These are phyloP conservation scores for Sterna hirundo DNA, from an alignment of 2,113 vertebrate genomes.

Conservation along the genomic window DNA sequence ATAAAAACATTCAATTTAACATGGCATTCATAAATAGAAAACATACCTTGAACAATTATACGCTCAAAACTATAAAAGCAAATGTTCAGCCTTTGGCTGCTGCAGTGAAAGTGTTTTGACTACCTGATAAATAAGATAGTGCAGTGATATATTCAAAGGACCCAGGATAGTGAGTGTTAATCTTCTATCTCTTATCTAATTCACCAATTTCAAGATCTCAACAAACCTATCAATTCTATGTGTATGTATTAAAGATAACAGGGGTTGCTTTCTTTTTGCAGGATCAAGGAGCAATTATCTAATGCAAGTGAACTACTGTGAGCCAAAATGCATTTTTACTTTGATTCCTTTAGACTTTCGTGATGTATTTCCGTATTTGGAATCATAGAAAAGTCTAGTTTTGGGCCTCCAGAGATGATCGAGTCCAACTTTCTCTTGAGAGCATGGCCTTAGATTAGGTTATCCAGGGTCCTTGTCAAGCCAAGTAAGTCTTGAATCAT, in stretches of 20 bases:
- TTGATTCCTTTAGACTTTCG: neutral
- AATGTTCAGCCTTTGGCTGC: neutral
- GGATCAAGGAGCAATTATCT: constrained; percentile 23
- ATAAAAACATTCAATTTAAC: neutral
- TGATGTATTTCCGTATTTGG: neutral
- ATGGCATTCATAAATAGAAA: neutral
- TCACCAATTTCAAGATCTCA: neutral
- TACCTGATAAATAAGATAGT: neutral
- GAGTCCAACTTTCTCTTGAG: neutral
- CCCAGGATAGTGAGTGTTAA: neutral
- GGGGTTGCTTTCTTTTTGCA: neutral
- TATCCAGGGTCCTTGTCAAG: neutral
- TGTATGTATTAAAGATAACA: neutral
- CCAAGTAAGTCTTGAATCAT: neutral
- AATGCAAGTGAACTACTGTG: neutral
- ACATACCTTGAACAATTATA: neutral
- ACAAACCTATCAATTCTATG: neutral
- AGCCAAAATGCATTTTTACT: constrained; percentile 8
- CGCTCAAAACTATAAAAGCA: neutral
- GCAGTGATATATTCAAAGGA: neutral
- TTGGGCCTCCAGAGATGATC: neutral
- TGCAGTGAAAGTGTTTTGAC: neutral
- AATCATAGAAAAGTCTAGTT: neutral
- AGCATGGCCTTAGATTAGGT: neutral
- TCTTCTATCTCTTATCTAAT: neutral